Conservation (phyloP, 2,113 vertebrate species). For the Hippocampus mohnikei region DNA sequence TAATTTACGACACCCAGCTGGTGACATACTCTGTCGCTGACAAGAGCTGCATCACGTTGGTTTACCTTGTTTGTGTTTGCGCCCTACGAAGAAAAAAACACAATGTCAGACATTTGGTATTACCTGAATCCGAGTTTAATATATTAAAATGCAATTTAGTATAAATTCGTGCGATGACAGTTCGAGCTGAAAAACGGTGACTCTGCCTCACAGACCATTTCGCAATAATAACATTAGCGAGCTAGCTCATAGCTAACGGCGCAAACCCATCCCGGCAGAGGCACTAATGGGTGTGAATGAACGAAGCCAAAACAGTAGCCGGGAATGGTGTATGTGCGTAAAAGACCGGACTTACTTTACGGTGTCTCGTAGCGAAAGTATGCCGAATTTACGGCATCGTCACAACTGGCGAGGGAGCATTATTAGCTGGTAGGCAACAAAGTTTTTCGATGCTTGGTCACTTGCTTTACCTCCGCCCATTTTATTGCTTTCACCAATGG, state of each 20-base stretch:
- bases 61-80: not conserved
- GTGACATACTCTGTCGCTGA: not conserved
- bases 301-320: not conserved
- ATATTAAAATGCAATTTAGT: not conserved
- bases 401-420: constrained; percentile 1
- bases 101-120: not conserved
- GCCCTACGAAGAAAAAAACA: not conserved
- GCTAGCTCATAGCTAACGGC: not conserved
- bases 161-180: not conserved
- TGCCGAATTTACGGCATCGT: constrained; percentile 5
- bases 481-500: constrained; percentile 22
- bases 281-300: not conserved
- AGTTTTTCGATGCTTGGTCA: constrained; percentile 52
- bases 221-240: constrained; percentile 42
- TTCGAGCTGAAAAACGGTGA: not conserved
- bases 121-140: not conserved
- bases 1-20: not conserved
- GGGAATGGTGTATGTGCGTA: not conserved
- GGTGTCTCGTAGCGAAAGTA: not conserved
- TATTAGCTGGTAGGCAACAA: constrained; percentile 56
- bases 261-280: not conserved
- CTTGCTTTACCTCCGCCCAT: constrained; percentile 35
- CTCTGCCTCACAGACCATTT: constrained; percentile 15
- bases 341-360: constrained; percentile 20
- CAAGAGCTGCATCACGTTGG: not conserved